Evolutionary conservation across 2,888 invertebrate genomes (phyloP).

Genomic region (Halictus quadricinctus): DNA sequence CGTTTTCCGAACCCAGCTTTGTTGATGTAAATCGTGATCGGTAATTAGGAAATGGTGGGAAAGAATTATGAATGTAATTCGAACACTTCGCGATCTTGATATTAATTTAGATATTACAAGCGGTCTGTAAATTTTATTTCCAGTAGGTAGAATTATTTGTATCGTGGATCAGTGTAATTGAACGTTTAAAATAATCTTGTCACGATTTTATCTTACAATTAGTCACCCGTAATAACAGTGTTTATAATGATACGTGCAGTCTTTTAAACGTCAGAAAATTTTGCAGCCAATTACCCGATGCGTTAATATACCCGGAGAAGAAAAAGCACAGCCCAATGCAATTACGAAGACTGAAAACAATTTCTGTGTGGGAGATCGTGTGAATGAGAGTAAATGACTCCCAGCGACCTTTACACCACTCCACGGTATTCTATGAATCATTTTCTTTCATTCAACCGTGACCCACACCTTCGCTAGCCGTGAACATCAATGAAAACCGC

Average conservation of each 20-base stretch:
- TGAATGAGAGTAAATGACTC: background rate
- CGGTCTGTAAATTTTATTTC: background rate
- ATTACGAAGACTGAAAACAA: background rate
- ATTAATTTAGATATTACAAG: background rate
- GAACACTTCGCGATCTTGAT: background rate
- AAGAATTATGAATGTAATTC: background rate
- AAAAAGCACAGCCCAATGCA: background rate
- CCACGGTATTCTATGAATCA: slow-evolving; percentile 6
- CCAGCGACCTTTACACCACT: background rate
- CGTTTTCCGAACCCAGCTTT: background rate
- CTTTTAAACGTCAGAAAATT: background rate
- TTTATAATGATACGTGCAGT: background rate
- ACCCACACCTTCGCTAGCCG: background rate
- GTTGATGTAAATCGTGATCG: background rate
- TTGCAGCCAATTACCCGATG: background rate
- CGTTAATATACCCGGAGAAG: background rate
- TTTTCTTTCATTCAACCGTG: slow-evolving; percentile 14
- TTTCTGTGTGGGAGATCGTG: background rate
- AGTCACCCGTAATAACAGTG: background rate
- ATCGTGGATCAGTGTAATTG: background rate
- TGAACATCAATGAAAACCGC: slow-evolving; percentile 15
- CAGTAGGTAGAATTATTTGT: background rate
- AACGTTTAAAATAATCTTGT: background rate
- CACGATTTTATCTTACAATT: background rate
- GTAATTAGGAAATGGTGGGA: background rate